Percentiles rank a stretch among this genome's conserved stretches.
These are phyloP conservation scores for Oryzias sinensis DNA, from an alignment of 2,797 vertebrate species.

Conservation along the genomic window DNA sequence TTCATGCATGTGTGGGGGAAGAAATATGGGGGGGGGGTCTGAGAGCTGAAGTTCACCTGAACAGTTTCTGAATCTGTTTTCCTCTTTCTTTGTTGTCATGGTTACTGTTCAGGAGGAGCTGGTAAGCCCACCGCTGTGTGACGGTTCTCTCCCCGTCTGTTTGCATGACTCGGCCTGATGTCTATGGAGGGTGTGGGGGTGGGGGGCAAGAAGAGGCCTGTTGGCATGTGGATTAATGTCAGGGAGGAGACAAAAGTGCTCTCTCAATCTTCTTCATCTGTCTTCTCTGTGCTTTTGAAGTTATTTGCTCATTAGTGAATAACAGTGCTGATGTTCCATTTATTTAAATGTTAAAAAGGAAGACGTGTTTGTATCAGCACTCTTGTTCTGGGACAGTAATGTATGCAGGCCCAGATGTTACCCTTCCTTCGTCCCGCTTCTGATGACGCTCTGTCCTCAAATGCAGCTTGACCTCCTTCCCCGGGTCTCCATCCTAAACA, in stretches of 20 bases:
- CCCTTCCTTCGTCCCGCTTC: constrained; percentile 22
- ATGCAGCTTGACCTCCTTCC: neutral
- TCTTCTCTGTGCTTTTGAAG: constrained; percentile 19
- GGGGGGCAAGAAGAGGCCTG: constrained; percentile 17
- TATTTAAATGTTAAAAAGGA: neutral
- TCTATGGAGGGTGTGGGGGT: constrained; percentile 15
- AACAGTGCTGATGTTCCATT: constrained; percentile 46
- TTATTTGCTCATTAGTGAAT: constrained; percentile 27
- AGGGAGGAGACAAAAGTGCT: constrained; percentile 20
- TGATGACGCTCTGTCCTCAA: constrained; percentile 21
- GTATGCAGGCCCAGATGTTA: constrained; percentile 18
- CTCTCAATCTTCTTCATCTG: constrained; percentile 21
- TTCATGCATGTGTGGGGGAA: neutral
- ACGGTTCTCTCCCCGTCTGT: constrained; percentile 12
- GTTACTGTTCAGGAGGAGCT: constrained; percentile 71
- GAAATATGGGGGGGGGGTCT: neutral
- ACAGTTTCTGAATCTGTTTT: constrained; percentile 61
- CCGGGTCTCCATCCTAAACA: no score
- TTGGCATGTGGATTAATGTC: constrained; percentile 57
- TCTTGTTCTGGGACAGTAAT: constrained; percentile 31
- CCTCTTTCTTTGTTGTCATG: constrained; percentile 59
- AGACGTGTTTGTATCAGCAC: constrained; percentile 35
- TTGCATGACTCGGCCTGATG: constrained; percentile 66
- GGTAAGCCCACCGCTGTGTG: constrained; percentile 63
- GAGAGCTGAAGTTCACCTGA: constrained; percentile 38